Evolutionary conservation across 2,888 invertebrate genomes (phyloP), one percentile per base, ranked within the genome.

Genomic region (Mamestra brassicae): DNA sequence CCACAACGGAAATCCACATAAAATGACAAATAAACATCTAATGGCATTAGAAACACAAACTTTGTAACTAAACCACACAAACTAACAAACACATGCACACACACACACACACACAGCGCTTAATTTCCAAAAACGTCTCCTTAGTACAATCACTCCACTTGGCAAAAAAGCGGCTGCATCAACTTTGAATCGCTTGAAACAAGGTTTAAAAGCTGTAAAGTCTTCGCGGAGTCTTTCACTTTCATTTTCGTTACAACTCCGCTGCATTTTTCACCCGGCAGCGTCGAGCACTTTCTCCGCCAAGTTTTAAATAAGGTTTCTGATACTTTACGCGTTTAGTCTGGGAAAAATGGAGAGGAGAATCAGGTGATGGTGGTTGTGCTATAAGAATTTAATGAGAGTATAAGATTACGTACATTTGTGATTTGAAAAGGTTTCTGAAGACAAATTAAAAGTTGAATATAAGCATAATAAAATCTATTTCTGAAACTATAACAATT

Each of bases 251-350:
- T 55, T 74, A 84, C 84, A 93, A 95, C 91, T 94, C 93, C 87
- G 90, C 88, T 93, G 94, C 94, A 96, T 96, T 96, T 96, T 96
- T 96, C 95, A 94, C 93, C 90, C 87, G 90, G 87, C 89, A 74
- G 86, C 88, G 87, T 84, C 84, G 80, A 78, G 74, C 88, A 94
- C 95, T 95, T 95, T 95, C 94, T 88, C 94, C 91, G 76, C 63
- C 60, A 85, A 95, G 89, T 95, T 94, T 90, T 78, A 90, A 90
- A 91, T 91, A 92, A 89, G 73, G 78, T 81, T 74, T 76, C 71
- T 85, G 64, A 72, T 75, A 74, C 81, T 85, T 83, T 72, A 62
- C 64, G 45, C 60, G 65, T 78, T 76, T 77, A 71, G 66, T 67
- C 71, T 69, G 34, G n/a, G 42, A 67, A 64, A 70, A 74, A 70